Evolutionary conservation across 64 coral and sea anemone species (phyloP), one percentile per base, ranked within the genome.

Genomic region (Porites lutea): DNA sequence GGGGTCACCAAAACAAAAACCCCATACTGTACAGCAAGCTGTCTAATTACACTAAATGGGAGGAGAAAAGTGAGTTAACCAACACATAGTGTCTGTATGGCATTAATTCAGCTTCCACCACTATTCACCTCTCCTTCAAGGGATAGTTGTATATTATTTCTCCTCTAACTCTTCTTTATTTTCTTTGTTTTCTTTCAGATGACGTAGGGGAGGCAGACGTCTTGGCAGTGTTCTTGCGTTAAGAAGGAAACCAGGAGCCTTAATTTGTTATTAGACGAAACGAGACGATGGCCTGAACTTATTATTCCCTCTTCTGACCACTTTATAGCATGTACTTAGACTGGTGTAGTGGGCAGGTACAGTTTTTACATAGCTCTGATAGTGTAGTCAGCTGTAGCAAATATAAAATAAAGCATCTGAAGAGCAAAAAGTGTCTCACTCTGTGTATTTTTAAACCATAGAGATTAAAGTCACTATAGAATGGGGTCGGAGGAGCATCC

Each of bases 21-120:
- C 65, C 65, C 65, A 68, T 68, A 68, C 65, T 68, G 65, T 68
- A 68, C 65, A 68, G 65, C 65, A 68, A 68, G 65, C 21, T 68
- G 21, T 68, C 65, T 68, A 68, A 68, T 19, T 37, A 37, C 27
- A 37, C 27, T 37, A 37, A 37, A 37, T 37, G 27, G 27, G 27
- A 37, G 27, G 1, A 37, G 27, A 37, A 37, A 37, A 37, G 27
- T 37, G 27, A 37, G 27, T 37, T 37, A 37, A 37, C 27, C 65
- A 68, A 68, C 65, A 68, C 65, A 4, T 68, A 19, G 65, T 68
- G 65, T 68, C 21, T 68, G 16, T 68, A 68, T 68, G 65, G 5
- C 65, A 19, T 68, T 68, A 68, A 68, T 68, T 68, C 65, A 68
- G 65, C 65, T 68, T 68, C 65, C 65, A 68, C 16, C 21, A 20